Evolutionary conservation across 2,888 invertebrate genomes (phyloP).

Genomic region (Plagodis pulveraria): DNA sequence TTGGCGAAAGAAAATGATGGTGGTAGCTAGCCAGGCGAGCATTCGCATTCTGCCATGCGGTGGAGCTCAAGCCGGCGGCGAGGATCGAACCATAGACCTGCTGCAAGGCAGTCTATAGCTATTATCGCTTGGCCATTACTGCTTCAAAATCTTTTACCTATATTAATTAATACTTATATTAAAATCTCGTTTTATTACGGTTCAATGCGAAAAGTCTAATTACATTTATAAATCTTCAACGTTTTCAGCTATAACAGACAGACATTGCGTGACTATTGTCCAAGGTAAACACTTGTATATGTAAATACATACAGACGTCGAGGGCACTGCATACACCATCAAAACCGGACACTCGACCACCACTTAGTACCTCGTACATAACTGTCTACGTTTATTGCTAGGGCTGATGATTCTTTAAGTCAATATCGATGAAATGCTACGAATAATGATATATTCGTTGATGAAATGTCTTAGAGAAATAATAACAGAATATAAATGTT

Average conservation of each 20-base stretch:
- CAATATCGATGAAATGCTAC: neutral
- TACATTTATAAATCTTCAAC: neutral
- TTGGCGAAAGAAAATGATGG: too few species aligned
- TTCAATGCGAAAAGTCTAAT: too few species aligned
- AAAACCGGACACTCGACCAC: constrained; percentile 23
- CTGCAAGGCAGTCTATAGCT: too few species aligned
- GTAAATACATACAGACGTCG: constrained; percentile 17
- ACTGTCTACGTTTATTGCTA: constrained; percentile 1
- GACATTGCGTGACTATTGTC: neutral
- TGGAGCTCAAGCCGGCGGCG: too few species aligned
- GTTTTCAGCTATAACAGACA: neutral
- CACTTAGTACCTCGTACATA: constrained; percentile 15
- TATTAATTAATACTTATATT: too few species aligned
- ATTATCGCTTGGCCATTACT: too few species aligned
- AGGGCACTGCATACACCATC: constrained; percentile 36
- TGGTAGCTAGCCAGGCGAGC: too few species aligned
- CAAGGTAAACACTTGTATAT: constrained; percentile 2
- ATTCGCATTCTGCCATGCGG: too few species aligned
- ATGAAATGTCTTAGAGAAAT: too few species aligned
- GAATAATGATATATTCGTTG: constrained; percentile 2
- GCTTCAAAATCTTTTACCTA: too few species aligned
- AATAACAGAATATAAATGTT: neutral
- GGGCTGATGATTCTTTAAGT: constrained; percentile 1
- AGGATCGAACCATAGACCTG: too few species aligned
- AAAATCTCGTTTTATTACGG: too few species aligned